phyloP scores from a whole-genome alignment of 2,113 vertebrate species.

The Apodemus speciosus region DNA sequence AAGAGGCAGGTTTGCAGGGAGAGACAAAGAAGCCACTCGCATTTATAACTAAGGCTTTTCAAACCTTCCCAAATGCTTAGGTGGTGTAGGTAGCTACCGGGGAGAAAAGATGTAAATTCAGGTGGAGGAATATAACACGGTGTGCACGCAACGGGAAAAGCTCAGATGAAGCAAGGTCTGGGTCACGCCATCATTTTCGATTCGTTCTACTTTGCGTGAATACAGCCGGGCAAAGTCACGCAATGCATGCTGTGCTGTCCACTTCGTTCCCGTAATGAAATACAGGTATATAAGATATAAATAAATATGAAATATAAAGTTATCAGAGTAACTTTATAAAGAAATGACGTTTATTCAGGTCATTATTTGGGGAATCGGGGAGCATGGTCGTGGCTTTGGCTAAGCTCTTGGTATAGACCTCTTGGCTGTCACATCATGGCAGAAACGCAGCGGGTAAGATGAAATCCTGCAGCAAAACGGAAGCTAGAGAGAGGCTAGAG shows the following conservation, averaged over 20 bases:
- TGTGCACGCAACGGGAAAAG: neutral
- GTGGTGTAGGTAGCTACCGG: neutral
- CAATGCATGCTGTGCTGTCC: neutral
- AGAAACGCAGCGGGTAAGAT: neutral
- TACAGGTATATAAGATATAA: too few species aligned
- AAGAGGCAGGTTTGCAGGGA: neutral
- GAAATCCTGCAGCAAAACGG: neutral
- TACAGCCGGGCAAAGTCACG: neutral
- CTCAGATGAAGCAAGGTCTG: neutral
- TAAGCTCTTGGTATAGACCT: neutral
- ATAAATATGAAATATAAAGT: too few species aligned
- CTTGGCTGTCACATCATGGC: neutral
- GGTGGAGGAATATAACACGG: neutral
- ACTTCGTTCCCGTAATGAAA: neutral
- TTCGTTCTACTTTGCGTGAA: neutral
- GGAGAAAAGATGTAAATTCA: neutral
- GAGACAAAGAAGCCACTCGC: neutral
- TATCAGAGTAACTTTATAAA: neutral
- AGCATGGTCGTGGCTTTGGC: neutral
- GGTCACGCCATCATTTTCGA: neutral
- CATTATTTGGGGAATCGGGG: neutral
- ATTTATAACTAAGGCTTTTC: neutral
- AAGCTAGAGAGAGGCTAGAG: neutral
- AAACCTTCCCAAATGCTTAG: neutral
- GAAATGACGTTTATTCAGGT: neutral